Base-by-base conservation (phyloP, 2,888 invertebrate species). In the Pandemis corylana region DNA sequence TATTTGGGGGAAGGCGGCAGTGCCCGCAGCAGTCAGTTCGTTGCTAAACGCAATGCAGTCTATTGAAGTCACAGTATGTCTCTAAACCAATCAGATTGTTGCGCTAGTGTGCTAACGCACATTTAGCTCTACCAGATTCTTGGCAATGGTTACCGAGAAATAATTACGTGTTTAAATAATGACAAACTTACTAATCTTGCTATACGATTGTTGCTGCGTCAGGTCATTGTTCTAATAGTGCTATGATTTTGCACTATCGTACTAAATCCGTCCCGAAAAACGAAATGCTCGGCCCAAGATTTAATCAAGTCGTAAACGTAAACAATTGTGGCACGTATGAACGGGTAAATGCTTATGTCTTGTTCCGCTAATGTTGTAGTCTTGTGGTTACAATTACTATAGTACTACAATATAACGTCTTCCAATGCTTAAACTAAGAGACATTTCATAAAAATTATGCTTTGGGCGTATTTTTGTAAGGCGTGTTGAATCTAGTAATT, bases 11-110 rank as follows among this genome's bases (percentile, higher is more conserved):
- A 96, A 96, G 95, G 96, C 96, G 93, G 96, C 96, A 94, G 96
- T 96, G 94, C 96, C 96, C 92, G 95, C 96, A 92, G 96, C 96
- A 93, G 95, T 96, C 95, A 96, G 96, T 94, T 95, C 96, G 94
- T 96, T 96, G 95, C 95, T 96, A 95, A 96, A 96, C 95, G 95
- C 96, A 93, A 96, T 96, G 92, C 96, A 96, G 95, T 95, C 95
- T 86, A 90, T 91, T 84, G 93, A 94, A 88, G 93, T 94, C 93
- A 91, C 94, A 93, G 94, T 94, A 94, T 91, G 94, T 94, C 89
- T 86, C 88, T 89, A 87, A 91, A 90, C 89, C 87, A 91, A 91
- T 93, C 87, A 89, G 89, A 93, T 90, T 90, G 88, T 91, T 91
- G 90, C 89, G 94, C 94, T 94, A 94, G 94, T 91, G 93, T 93